Base-by-base conservation (phyloP, 2,113 vertebrate species). In the Chionodraco myersi region DNA sequence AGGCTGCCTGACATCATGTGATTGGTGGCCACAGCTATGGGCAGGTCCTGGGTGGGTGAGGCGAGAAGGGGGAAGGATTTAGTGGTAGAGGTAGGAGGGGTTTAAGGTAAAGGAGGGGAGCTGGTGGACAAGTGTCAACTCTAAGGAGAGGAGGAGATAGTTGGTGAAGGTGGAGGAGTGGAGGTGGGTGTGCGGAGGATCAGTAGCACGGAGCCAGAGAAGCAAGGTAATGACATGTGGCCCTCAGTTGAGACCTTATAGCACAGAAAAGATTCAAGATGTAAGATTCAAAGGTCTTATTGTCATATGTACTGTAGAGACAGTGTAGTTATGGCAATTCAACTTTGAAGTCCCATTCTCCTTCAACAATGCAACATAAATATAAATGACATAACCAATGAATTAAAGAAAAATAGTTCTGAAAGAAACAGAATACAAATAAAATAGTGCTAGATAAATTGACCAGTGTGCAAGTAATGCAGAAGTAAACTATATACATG, bases 1-100 rank as follows among this genome's bases (percentile, higher is more conserved):
- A 56, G 77, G 78, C 72, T 80, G 80, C 77, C 88, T 92, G 93
- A 94, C 93, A 94, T 79, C 84, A 80, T 86, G 92, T 93, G 93
- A 94, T 94, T 94, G 94, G 93, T 92, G 88, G 89, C 90, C 87
- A 83, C 73, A 80, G 75, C 85, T 74, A 70, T 77, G 36, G 81
- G 72, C 85, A 30, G 26, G 71, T 52, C 71, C 53, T 59, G 63
- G 63, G 34, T 70, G 75, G 79, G 73, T 83, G 85, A 41, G 54
- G 54, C 18, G 21, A 51, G 23, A n/a, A 56, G 34, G 56, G 49
- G 75, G 45, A 68, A 72, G 68, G 54, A 72, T 66, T 52, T 77
- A 69, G 53, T 74, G 53, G 77, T 66, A 58, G 73, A 77, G 51
- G 71, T 45, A 73, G 77, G 60, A 6, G 60, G 54, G 62, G 72